Conservation (phyloP, 2,888 invertebrate species). For the Synergus gifuensis region DNA sequence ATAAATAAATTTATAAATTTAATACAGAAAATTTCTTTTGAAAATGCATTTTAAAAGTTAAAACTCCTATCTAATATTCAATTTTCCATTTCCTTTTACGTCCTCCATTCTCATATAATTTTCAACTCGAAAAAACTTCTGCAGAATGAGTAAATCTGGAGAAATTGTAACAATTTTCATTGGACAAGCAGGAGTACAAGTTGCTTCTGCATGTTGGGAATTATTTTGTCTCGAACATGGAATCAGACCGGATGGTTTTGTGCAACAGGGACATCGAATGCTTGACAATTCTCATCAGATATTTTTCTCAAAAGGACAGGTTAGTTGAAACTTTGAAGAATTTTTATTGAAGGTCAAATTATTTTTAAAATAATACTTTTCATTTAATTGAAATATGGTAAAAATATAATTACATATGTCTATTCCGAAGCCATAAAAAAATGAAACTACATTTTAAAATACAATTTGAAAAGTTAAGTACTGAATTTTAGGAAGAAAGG, state of each 20-base stretch:
- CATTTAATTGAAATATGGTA: too few relatives aligned
- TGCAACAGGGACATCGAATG: conserved; percentile 94
- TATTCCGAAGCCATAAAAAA: background rate
- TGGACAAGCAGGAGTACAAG: conserved; percentile 92
- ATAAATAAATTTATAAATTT: too few relatives aligned
- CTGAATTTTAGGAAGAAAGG: conserved; percentile 84
- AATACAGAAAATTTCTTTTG: background rate
- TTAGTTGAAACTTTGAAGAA: conserved; percentile 72
- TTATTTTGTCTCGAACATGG: conserved; percentile 93
- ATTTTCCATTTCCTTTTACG: conserved; percentile 32
- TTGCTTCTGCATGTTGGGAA: conserved; percentile 94
- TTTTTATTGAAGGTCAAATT: too few relatives aligned
- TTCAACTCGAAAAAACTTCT: conserved; percentile 7
- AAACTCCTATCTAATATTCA: conserved; percentile 6
- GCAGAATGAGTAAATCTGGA: conserved; percentile 71
- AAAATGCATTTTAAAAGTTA: conserved; percentile 7
- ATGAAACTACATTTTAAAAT: too few relatives aligned
- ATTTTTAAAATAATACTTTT: too few relatives aligned
- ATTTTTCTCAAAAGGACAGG: conserved; percentile 97
- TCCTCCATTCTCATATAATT: background rate
- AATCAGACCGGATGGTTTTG: conserved; percentile 95
- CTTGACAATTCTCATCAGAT: conserved; percentile 96
- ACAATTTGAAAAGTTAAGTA: background rate
- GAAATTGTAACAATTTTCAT: conserved; percentile 89
- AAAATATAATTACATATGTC: background rate